phyloP scores from a whole-genome alignment of 2,888 invertebrate genomes.

The Stomorhina lunata region DNA sequence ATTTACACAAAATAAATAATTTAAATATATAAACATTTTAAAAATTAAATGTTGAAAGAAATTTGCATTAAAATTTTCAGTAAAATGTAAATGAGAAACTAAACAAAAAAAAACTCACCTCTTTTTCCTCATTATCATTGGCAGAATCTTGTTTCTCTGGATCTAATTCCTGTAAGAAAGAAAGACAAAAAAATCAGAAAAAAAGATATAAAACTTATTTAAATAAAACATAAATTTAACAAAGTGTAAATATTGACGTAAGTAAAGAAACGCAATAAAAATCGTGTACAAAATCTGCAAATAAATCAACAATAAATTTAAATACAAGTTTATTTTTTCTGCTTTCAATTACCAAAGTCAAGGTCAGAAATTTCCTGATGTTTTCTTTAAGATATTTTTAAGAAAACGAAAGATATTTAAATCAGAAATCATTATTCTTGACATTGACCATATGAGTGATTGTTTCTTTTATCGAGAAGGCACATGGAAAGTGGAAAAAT shows the following conservation, averaged over 20 bases:
- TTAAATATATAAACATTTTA: conserved; percentile 8
- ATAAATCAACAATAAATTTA: not conserved
- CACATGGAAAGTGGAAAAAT: not conserved
- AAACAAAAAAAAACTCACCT: conserved; percentile 77
- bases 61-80: conserved; percentile 64
- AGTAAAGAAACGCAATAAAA: not conserved
- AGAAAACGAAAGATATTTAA: not conserved
- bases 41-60: conserved; percentile 44
- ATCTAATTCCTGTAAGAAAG: conserved; percentile 84
- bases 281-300: not conserved
- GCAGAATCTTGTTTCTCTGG: conserved; percentile 83
- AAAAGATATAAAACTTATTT: no score
- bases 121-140: conserved; percentile 81
- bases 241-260: conserved; percentile 21
- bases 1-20: not conserved
- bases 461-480: not conserved
- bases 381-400: not conserved
- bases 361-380: conserved; percentile 14
- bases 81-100: not conserved
- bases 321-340: conserved; percentile 16
- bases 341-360: conserved; percentile 35
- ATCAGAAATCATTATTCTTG: not conserved
- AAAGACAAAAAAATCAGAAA: conserved; percentile 68
- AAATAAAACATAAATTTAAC: no score
- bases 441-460: not conserved